A percentile compares a stretch with the other conserved stretches of the same genome.
Conservation (phyloP, 2,888 invertebrate genomes). For the Prosapia bicincta region DNA sequence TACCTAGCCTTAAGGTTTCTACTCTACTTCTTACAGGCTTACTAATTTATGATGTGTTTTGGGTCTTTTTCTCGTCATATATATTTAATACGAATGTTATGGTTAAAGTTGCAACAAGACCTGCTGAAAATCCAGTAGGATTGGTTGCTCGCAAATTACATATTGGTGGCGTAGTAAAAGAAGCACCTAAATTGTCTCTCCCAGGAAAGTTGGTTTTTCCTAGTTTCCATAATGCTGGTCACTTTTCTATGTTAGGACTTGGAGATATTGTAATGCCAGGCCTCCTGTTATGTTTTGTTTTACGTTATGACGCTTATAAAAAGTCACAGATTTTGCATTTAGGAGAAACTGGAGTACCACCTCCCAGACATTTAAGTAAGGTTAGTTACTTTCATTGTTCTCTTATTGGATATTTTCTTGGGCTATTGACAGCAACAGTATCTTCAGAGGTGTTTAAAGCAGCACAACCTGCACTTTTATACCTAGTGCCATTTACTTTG, state of each 20-base stretch:
- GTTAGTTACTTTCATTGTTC: conserved; percentile 97
- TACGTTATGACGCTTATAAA: conserved; percentile 97
- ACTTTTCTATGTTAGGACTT: conserved; percentile 86
- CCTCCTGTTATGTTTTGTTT: conserved; percentile 88
- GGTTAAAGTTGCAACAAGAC: conserved; percentile 87
- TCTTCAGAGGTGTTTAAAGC: conserved; percentile 98
- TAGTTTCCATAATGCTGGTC: conserved; percentile 92
- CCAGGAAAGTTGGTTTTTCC: conserved; percentile 98
- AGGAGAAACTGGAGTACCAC: conserved; percentile 57
- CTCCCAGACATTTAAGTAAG: conserved; percentile 51
- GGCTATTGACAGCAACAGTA: conserved; percentile 93
- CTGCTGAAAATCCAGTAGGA: conserved; percentile 90
- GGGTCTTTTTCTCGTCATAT: conserved; percentile 98
- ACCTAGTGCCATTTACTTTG: conserved; percentile 96
- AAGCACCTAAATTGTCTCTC: conserved; percentile 91
- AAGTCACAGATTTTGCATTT: conserved; percentile 70
- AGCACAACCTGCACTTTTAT: conserved; percentile 94
- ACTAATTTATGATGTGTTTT: conserved; percentile 95
- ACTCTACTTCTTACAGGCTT: conserved; percentile 90
- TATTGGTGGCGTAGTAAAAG: conserved; percentile 83
- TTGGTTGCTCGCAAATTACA: conserved; percentile 90
- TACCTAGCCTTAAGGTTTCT: conserved; percentile 94
- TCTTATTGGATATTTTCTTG: conserved; percentile 94
- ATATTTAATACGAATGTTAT: conserved; percentile 98
- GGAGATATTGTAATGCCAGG: conserved; percentile 84